Percentiles rank a stretch among this genome's conserved stretches.
Evolutionary conservation across 2,888 invertebrate genomes (phyloP).

Genomic region (Mythimna albipuncta): DNA sequence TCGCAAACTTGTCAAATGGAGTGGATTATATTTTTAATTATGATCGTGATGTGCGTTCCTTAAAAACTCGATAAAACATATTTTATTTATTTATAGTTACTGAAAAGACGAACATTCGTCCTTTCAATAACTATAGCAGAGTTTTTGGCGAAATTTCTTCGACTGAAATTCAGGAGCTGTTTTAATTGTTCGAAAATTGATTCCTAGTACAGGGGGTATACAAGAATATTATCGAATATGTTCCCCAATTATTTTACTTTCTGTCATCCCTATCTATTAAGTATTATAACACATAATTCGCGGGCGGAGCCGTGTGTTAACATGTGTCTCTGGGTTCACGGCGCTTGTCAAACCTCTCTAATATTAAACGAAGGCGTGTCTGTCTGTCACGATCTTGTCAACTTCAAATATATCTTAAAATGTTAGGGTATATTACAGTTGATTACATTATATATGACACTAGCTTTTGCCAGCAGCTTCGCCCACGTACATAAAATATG

Average conservation of each 20-base stretch:
- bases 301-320: constrained; percentile 61
- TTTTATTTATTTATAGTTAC: neutral
- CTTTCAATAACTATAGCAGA: too few species aligned
- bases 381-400: constrained; percentile 49
- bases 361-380: constrained; percentile 63
- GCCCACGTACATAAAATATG: too few species aligned
- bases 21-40: too few species aligned
- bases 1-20: too few species aligned
- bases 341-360: constrained; percentile 58
- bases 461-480: too few species aligned
- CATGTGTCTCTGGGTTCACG: constrained; percentile 66
- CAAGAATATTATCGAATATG: neutral
- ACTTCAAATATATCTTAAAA: constrained; percentile 19
- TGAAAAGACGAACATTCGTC: neutral
- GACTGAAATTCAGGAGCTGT: too few species aligned
- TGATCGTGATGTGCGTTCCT: too few species aligned
- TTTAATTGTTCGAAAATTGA: too few species aligned
- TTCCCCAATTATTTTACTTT: neutral
- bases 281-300: constrained; percentile 73
- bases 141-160: too few species aligned
- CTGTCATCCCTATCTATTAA: constrained; percentile 61
- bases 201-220: too few species aligned
- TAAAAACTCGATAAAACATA: too few species aligned
- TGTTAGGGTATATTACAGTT: neutral
- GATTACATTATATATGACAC: too few species aligned